Conservation (phyloP, 2,888 invertebrate species). For the Drosophila hamatofila region DNA sequence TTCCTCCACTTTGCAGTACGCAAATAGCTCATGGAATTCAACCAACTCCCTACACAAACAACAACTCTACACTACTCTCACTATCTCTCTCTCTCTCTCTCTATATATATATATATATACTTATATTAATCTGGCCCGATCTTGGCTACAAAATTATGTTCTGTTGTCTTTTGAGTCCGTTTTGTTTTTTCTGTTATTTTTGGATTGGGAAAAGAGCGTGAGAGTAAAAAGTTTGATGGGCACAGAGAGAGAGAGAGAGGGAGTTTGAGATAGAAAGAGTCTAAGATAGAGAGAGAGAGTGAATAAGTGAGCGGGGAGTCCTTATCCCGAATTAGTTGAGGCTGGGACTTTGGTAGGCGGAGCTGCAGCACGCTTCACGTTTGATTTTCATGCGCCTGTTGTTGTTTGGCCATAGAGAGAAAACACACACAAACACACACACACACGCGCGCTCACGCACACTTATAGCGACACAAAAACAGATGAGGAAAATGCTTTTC, state of each 20-base stretch:
- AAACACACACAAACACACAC: constrained; percentile 1
- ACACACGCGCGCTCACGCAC: constrained; percentile 3
- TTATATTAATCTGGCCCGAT: constrained; percentile 32
- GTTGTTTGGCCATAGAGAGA: constrained; percentile 59
- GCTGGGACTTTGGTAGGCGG: constrained; percentile 2
- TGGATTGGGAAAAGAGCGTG: constrained; percentile 35
- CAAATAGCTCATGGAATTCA: constrained; percentile 44
- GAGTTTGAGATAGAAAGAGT: background rate
- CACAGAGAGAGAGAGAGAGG: constrained; percentile 7
- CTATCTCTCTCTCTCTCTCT: background rate
- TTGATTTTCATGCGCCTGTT: constrained; percentile 75
- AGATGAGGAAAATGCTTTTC: constrained; percentile 79
- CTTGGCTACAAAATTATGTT: constrained; percentile 72
- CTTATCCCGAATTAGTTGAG: constrained; percentile 29
- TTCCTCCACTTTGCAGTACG: constrained; percentile 20
- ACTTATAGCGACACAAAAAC: constrained; percentile 18
- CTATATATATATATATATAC: constrained; percentile 1
- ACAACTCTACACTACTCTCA: background rate
- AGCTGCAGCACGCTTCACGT: constrained; percentile 69
- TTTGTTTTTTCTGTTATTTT: constrained; percentile 49
- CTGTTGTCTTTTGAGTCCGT: constrained; percentile 35
- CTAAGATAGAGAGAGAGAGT: background rate
- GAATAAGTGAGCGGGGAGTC: background rate
- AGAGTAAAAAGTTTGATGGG: constrained; percentile 33
- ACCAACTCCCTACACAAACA: constrained; percentile 19